Evolutionary conservation across 1,140 invertebrate species (phyloP).

Genomic region (Homarus americanus): DNA sequence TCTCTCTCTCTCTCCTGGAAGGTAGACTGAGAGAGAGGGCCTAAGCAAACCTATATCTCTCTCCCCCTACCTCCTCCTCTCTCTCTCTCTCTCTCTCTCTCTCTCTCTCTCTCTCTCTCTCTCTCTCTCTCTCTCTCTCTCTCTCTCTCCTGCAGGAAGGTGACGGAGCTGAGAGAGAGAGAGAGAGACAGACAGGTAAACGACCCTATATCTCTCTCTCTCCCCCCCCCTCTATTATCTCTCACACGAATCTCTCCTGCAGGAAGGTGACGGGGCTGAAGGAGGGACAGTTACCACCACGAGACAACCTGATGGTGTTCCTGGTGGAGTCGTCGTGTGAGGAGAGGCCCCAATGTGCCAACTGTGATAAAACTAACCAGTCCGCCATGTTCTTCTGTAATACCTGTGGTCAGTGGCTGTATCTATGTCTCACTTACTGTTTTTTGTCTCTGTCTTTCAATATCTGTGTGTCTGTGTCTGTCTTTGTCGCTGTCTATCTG

Average conservation of each 20-base stretch:
- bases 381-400: slow-evolving; percentile 85
- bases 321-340: slow-evolving; percentile 84
- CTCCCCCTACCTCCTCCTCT: too few species aligned
- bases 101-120: too few species aligned
- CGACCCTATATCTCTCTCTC: neutral
- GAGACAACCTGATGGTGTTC: slow-evolving; percentile 83
- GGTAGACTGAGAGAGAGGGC: too few species aligned
- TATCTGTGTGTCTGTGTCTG: too few species aligned
- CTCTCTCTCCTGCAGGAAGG: neutral
- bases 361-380: slow-evolving; percentile 84
- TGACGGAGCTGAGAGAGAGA: too few species aligned
- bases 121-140: neutral
- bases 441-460: neutral
- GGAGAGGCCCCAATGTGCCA: slow-evolving; percentile 85
- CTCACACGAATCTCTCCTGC: slow-evolving; percentile 47
- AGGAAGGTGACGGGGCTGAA: slow-evolving; percentile 83
- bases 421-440: too few species aligned
- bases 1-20: too few species aligned
- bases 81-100: too few species aligned
- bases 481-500: too few species aligned
- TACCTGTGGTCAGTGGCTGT: slow-evolving; percentile 82
- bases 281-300: slow-evolving; percentile 82
- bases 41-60: too few species aligned
- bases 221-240: neutral
- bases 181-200: neutral